Evolutionary conservation across 2,113 vertebrate species (phyloP), one percentile per base, ranked within the genome.

Genomic region (Platichthys stellatus): DNA sequence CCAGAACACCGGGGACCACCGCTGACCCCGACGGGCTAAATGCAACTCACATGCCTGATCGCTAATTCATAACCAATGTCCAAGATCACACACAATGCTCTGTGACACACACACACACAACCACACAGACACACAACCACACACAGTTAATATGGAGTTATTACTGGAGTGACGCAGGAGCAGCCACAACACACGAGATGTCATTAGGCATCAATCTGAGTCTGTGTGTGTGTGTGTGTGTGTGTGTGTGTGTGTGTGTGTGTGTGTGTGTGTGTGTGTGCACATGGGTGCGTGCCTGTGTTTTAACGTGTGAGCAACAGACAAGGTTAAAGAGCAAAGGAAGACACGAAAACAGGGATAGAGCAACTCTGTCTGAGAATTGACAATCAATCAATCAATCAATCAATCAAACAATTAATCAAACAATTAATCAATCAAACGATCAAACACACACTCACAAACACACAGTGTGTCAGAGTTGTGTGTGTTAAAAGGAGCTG

Each of bases 31-130:
- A 68, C 9, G 38, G 63, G 80, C 85, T 90, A 90, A 89, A 90
- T 88, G 82, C 59, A 81, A 84, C 81, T 85, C 67, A 71, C 81
- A 85, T 75, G 78, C 49, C 82, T 54, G 38, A 59, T 65, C 5
- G 49, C 70, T 76, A 90, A 85, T 67, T 80, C 63, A 70, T n/a
- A 73, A 74, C 93, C 90, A 93, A 92, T 86, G 76, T 76, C 47
- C 13, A 20, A 80, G 85, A 86, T 89, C 78, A 87, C 74, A 74
- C 49, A 51, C 49, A 51, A 31, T 31, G 31, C 31, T 31, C 31
- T 31, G 31, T 6, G 5, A 63, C 51, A 54, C 47, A 78, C 61
- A 75, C 59, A 54, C 60, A 40, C 43, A 35, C 40, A 60, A 43
- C 47, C 47, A 78, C 66, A 51, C 17, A 20, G 18, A 20, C 49